Conservation (phyloP, 2,888 invertebrate genomes). For the Euplagia quadripunctaria region DNA sequence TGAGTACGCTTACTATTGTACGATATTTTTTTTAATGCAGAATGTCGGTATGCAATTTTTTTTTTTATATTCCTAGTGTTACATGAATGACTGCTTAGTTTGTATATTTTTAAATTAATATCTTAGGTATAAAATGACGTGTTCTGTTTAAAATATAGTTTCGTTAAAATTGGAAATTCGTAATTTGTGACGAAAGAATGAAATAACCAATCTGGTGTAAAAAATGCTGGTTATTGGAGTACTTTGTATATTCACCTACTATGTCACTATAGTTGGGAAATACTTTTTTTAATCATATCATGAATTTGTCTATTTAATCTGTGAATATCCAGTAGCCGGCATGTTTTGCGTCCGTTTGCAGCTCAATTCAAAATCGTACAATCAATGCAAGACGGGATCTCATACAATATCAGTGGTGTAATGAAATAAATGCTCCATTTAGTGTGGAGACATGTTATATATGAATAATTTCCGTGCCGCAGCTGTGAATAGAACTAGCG, state of each 20-base stretch:
- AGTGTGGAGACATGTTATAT: slow-evolving; percentile 67
- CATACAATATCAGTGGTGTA: slow-evolving; percentile 58
- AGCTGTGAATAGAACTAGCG: slow-evolving; percentile 81
- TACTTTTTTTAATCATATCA: background rate
- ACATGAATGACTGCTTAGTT: slow-evolving; percentile 86
- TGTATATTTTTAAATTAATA: slow-evolving; percentile 81
- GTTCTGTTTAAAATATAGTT: slow-evolving; percentile 71
- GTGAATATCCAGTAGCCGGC: slow-evolving; percentile 40
- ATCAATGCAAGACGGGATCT: slow-evolving; percentile 75
- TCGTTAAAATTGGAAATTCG: slow-evolving; percentile 65
- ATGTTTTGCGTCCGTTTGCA: slow-evolving; percentile 58
- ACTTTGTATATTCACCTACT: background rate
- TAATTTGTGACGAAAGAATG: slow-evolving; percentile 57
- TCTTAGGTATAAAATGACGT: slow-evolving; percentile 69
- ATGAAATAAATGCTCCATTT: slow-evolving; percentile 58
- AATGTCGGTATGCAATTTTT: slow-evolving; percentile 68
- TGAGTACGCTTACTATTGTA: slow-evolving; percentile 85
- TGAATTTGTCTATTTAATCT: background rate
- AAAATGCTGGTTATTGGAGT: slow-evolving; percentile 42
- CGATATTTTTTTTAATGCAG: slow-evolving; percentile 71
- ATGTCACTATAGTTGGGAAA: background rate
- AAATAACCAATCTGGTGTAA: slow-evolving; percentile 51
- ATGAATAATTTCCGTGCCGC: slow-evolving; percentile 79
- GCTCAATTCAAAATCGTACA: slow-evolving; percentile 58
- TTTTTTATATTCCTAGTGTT: slow-evolving; percentile 78